Base-by-base conservation (phyloP, 2,888 invertebrate species). In the Apantesis nais region DNA sequence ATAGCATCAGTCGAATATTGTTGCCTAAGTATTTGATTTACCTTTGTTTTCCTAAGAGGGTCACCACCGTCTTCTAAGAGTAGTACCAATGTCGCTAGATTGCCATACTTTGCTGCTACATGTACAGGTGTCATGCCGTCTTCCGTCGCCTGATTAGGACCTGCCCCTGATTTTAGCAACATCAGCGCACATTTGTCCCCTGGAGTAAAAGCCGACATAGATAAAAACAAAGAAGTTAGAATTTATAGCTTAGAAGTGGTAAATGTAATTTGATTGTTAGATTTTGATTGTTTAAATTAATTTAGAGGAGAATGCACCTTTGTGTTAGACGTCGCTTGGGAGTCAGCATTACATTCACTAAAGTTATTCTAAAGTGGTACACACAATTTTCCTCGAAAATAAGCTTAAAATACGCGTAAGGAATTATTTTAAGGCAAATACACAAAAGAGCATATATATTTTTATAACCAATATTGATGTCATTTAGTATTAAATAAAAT, bases 111-210 rank as follows among this genome's bases (percentile, higher is more conserved):
- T 0, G 99, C 98, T 0, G 99, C 99, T 29, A 99, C 98, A 88
- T 99, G 99, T 8, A 99, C 97, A 0, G 99, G 99, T 0, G 99
- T 99, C 94, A 99, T 98, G 2, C 99, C 99, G 90, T 99, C 99
- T 89, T 99, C 98, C 73, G 99, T 99, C 5, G 97, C 97, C 75
- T 99, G 96, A 93, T 99, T 99, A 0, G 99, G 98, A 73, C 99
- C 98, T 14, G 99, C 99, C 0, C 99, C 99, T 5, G 99, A 99
- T 92, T 99, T 99, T 55, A 99, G 95, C 76, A 99, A 95, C 99
- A 99, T 99, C 81, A 99, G 96, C 8, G 99, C 99, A 92, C 99
- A 99, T 81, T 95, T 95, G 73, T 95, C 95, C 67, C 95, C 95
- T 94, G 78, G 0, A 71, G 19, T 55, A 9, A 34, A 55, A 55